These are phyloP conservation scores for Scaptodrosophila latifasciaeformis DNA, from an alignment of 2,888 invertebrate species.

Conservation along the genomic window DNA sequence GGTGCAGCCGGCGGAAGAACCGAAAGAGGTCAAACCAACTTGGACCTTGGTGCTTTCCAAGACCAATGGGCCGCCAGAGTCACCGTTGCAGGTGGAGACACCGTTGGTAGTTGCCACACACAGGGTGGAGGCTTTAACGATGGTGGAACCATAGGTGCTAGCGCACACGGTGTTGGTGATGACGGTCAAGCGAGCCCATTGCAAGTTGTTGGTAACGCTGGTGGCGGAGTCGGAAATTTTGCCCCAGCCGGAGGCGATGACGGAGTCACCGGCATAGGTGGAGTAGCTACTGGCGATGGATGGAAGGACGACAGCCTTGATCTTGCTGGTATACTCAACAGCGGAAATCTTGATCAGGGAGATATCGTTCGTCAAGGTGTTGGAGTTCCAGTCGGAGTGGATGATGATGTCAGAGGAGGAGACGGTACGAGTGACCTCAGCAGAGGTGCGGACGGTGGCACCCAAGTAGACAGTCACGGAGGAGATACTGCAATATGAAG, in stretches of 20 bases:
- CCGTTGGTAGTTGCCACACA: constrained; percentile 46
- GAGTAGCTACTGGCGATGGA: constrained; percentile 31
- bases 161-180: constrained; percentile 67
- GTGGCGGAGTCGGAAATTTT: constrained; percentile 31
- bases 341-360: constrained; percentile 48
- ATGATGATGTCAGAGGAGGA: constrained; percentile 48
- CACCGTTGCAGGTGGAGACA: constrained; percentile 67
- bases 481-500: constrained; percentile 30
- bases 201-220: constrained; percentile 58
- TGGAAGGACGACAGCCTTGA: constrained; percentile 28
- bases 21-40: constrained; percentile 70
- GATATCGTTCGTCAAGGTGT: constrained; percentile 52
- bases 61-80: constrained; percentile 71
- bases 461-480: constrained; percentile 56
- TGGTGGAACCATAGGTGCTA: constrained; percentile 66
- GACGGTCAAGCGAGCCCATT: constrained; percentile 39
- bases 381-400: constrained; percentile 65
- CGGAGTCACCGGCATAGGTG: constrained; percentile 27
- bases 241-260: constrained; percentile 61
- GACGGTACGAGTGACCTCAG: constrained; percentile 35
- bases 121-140: constrained; percentile 36
- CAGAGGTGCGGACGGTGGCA: constrained; percentile 54
- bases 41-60: constrained; percentile 16
- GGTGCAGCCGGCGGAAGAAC: constrained; percentile 56
- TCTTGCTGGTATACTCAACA: constrained; percentile 13